Conservation (phyloP, 2,113 vertebrate genomes). For the Greenwoodochromis staneri region DNA sequence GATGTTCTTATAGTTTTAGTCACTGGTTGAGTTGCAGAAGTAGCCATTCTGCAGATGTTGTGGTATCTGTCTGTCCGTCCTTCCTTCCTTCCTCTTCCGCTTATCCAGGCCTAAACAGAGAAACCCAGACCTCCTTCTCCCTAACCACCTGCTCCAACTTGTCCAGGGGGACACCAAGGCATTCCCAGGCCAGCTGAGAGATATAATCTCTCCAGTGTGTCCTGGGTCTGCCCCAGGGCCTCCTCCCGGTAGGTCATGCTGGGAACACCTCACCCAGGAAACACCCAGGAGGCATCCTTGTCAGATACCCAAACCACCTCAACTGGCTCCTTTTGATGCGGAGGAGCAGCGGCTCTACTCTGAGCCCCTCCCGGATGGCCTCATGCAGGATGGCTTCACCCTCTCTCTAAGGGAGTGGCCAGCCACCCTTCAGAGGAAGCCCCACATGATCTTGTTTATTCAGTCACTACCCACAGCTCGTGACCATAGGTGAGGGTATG, state of each 20-base stretch:
- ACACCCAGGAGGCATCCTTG: not conserved
- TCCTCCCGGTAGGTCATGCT: fast-evolving
- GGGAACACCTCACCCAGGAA: not conserved
- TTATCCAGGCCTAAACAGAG: not conserved
- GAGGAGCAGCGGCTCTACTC: not conserved
- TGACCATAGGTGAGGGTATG: not conserved
- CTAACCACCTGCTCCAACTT: not conserved
- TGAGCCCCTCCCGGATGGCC: fast-evolving
- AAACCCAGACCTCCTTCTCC: not conserved
- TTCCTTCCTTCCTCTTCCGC: not conserved
- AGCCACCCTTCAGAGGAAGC: not conserved
- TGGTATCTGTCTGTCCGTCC: not conserved
- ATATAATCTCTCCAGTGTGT: not conserved
- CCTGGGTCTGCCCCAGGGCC: not conserved
- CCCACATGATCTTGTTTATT: not conserved
- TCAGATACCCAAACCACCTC: not conserved
- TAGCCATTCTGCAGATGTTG: not conserved
- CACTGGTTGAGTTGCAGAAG: not conserved
- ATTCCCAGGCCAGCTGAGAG: not conserved
- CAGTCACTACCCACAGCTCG: fast-evolving
- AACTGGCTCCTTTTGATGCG: fast-evolving
- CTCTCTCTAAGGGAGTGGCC: not conserved
- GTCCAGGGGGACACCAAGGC: not conserved
- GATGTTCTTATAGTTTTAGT: not conserved
- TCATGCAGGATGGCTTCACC: not conserved